These are phyloP conservation scores for Neelides sp. DNA, from an alignment of 1,140 invertebrate species.

Conservation along the genomic window DNA sequence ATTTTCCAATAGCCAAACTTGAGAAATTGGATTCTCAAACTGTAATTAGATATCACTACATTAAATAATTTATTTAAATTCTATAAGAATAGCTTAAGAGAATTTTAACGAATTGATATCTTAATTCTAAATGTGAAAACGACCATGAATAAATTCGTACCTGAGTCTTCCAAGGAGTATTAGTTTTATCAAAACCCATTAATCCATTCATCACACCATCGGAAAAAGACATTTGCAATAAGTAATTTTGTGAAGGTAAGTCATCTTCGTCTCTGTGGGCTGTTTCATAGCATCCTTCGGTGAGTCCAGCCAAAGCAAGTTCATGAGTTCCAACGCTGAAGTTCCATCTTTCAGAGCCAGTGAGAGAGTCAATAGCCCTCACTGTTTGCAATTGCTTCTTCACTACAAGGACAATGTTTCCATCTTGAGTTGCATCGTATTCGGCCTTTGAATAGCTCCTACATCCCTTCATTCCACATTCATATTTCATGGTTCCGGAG, in stretches of 20 bases:
- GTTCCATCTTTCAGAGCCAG: slow-evolving; percentile 83
- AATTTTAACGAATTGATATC: neutral
- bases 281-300: slow-evolving; percentile 15
- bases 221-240: slow-evolving; percentile 51
- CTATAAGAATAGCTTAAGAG: slow-evolving; percentile 14
- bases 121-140: neutral
- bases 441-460: slow-evolving; percentile 36
- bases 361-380: slow-evolving; percentile 66
- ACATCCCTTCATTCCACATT: slow-evolving; percentile 62
- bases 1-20: slow-evolving; percentile 58
- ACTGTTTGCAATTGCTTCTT: slow-evolving; percentile 71
- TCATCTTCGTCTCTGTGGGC: slow-evolving; percentile 11
- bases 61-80: too few relatives aligned
- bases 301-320: slow-evolving; percentile 44
- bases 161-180: slow-evolving; percentile 56
- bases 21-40: slow-evolving; percentile 70
- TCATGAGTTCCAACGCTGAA: slow-evolving; percentile 85
- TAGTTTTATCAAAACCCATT: slow-evolving; percentile 40
- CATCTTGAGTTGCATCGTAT: slow-evolving; percentile 37
- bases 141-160: slow-evolving; percentile 35
- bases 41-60: too few relatives aligned
- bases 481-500: slow-evolving; percentile 62
- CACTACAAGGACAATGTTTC: slow-evolving; percentile 60
- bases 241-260: slow-evolving; percentile 32
- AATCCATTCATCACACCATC: slow-evolving; percentile 59